A percentile compares a stretch with the other conserved stretches of the same genome.
These are phyloP conservation scores for Ephestia elutella DNA, from an alignment of 1,140 invertebrate species.

Conservation along the genomic window DNA sequence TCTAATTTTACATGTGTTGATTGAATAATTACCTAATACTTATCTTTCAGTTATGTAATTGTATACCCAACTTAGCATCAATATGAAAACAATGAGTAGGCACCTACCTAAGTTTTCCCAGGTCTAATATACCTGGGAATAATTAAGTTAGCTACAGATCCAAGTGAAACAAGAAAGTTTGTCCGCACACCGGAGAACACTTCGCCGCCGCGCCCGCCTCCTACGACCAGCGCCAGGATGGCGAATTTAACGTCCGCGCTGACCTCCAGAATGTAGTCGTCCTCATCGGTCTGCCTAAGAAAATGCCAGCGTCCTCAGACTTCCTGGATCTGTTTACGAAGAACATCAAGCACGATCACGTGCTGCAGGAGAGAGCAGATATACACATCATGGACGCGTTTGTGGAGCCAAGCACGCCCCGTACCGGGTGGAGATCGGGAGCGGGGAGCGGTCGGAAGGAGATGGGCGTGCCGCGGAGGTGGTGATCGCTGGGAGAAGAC, in stretches of 20 bases:
- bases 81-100: no score
- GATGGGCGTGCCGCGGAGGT: constrained; percentile 53
- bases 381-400: constrained; percentile 63
- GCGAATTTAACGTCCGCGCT: constrained; percentile 77
- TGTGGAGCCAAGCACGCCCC: constrained; percentile 74
- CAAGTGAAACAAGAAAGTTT: no score
- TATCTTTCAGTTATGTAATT: no score
- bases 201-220: constrained; percentile 81
- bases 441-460: constrained; percentile 30
- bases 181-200: no score
- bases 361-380: constrained; percentile 50
- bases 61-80: no score
- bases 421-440: constrained; percentile 73
- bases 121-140: no score
- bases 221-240: constrained; percentile 78
- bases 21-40: no score
- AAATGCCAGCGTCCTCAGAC: constrained; percentile 56
- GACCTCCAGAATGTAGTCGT: constrained; percentile 80
- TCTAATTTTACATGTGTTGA: no score
- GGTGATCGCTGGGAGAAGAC: constrained; percentile 47
- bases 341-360: constrained; percentile 32
- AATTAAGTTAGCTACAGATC: no score
- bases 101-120: no score
- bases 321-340: constrained; percentile 49
- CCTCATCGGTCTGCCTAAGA: constrained; percentile 74